A percentile compares a stretch with the other conserved stretches of the same genome.
phyloP scores from a whole-genome alignment of 2,888 invertebrate species.

The Trilocha varians region DNA sequence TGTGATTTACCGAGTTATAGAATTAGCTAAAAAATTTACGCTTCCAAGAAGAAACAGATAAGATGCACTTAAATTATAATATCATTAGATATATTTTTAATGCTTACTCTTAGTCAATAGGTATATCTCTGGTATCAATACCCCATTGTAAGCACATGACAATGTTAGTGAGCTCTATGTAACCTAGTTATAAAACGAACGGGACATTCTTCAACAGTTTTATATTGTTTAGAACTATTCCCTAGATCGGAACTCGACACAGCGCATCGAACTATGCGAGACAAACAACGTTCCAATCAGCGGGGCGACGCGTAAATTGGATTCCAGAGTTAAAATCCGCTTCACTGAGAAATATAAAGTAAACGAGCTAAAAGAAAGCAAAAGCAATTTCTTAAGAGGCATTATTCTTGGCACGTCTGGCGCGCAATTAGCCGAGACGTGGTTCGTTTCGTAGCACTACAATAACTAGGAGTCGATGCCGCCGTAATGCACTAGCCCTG shows the following conservation, averaged over 20 bases:
- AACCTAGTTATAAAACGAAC: too few relatives aligned
- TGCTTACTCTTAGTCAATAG: too few relatives aligned
- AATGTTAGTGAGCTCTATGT: too few relatives aligned
- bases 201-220: neutral
- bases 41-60: too few relatives aligned
- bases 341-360: constrained; percentile 7
- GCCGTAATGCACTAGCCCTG: constrained; percentile 44
- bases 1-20: too few relatives aligned
- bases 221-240: constrained; percentile 1
- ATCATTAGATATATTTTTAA: too few relatives aligned
- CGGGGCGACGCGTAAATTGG: constrained; percentile 4
- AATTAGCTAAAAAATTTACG: too few relatives aligned
- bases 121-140: too few relatives aligned
- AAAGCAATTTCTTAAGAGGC: constrained; percentile 22
- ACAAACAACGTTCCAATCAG: constrained; percentile 4
- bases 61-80: too few relatives aligned
- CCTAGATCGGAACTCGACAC: constrained; percentile 15
- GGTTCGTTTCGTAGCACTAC: constrained; percentile 35
- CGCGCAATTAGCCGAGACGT: constrained; percentile 41
- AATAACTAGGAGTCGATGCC: constrained; percentile 29
- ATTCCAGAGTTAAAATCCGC: constrained; percentile 8
- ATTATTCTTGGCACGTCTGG: constrained; percentile 46
- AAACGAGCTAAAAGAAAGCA: constrained; percentile 15
- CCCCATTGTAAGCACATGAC: too few relatives aligned
- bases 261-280: constrained; percentile 5